Conservation (phyloP, 2,888 invertebrate genomes). For the Gnatocerus cornutus region DNA sequence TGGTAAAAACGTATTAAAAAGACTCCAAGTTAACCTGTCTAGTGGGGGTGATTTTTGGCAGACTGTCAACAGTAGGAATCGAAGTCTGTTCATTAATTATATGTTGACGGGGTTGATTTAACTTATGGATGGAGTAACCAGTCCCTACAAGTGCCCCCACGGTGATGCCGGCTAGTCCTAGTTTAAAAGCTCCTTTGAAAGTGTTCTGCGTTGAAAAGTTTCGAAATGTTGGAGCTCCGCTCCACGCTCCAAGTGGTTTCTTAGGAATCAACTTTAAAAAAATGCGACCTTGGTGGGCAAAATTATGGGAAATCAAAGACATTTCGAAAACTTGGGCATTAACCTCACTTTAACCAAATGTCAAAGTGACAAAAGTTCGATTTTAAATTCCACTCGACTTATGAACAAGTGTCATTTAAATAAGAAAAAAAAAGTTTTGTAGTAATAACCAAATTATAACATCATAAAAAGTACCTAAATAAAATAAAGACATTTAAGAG, state of each 20-base stretch:
- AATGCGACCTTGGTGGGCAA: conserved; percentile 32
- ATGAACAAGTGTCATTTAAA: too few species aligned
- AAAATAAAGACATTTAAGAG: too few species aligned
- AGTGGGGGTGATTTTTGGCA: conserved; percentile 71
- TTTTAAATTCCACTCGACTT: too few species aligned
- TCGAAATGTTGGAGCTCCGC: neutral
- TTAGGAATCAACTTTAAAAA: conserved; percentile 28
- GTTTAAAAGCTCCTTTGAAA: conserved; percentile 60
- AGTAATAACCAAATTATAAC: too few species aligned
- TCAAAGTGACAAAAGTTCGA: conserved; percentile 3
- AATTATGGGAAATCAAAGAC: conserved; percentile 52
- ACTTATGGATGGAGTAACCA: conserved; percentile 71
- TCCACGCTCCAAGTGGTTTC: too few species aligned
- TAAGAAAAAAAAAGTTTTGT: too few species aligned
- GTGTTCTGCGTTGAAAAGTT: conserved; percentile 26
- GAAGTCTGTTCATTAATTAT: conserved; percentile 70
- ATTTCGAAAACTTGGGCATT: conserved; percentile 40
- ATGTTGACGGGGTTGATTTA: conserved; percentile 69
- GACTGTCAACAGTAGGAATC: conserved; percentile 63
- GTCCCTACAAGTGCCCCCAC: conserved; percentile 71
- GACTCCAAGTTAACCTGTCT: conserved; percentile 69
- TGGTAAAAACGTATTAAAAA: neutral
- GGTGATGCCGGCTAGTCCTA: conserved; percentile 68
- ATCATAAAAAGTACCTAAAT: too few species aligned
- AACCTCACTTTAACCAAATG: conserved; percentile 5